Conservation (phyloP, 1,140 invertebrate genomes). For the Drosophila nigromelanica region DNA sequence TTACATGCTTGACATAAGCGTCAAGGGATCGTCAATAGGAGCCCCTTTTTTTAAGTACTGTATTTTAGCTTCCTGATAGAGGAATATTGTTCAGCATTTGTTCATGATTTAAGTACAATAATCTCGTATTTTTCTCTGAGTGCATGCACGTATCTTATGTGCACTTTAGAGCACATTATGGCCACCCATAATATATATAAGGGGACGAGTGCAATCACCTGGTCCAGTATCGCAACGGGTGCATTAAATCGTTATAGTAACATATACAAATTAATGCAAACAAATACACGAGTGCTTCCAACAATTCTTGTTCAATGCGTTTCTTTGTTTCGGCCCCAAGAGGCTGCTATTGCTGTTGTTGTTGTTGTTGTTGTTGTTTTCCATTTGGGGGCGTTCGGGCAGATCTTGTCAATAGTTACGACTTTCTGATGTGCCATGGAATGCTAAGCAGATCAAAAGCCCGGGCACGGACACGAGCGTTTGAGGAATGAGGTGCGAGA, state of each 20-base stretch:
- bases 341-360: too few species aligned
- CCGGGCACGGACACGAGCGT: slow-evolving; percentile 25
- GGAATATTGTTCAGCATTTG: too few species aligned
- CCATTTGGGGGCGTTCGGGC: slow-evolving; percentile 16
- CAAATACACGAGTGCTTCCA: slow-evolving; percentile 61
- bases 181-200: slow-evolving; percentile 48
- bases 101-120: too few species aligned
- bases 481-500: slow-evolving; percentile 65
- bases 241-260: slow-evolving; percentile 78
- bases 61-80: too few species aligned
- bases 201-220: slow-evolving; percentile 68
- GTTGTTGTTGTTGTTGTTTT: background rate
- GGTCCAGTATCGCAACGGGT: slow-evolving; percentile 39
- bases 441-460: slow-evolving; percentile 80
- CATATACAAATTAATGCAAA: slow-evolving; percentile 81
- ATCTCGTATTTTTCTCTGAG: background rate
- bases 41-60: too few species aligned
- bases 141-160: slow-evolving; percentile 5
- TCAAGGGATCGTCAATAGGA: too few species aligned
- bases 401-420: slow-evolving; percentile 76
- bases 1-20: too few species aligned
- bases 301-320: slow-evolving; percentile 6
- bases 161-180: slow-evolving; percentile 7
- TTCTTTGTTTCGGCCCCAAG: background rate
- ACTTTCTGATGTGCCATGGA: slow-evolving; percentile 76